Conservation (phyloP, 2,888 invertebrate species). For the Thera obeliscata region DNA sequence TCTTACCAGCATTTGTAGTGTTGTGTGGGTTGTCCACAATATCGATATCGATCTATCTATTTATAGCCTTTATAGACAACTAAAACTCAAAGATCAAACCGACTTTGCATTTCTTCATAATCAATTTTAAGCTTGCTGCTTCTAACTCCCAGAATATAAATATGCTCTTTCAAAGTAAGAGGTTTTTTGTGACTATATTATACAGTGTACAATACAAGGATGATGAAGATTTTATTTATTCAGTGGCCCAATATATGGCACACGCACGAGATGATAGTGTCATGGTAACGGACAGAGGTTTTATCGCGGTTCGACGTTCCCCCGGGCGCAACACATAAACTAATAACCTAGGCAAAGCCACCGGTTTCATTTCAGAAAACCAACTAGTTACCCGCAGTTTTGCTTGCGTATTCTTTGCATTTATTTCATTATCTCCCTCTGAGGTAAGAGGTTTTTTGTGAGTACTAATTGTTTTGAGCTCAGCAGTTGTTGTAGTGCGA, state of each 20-base stretch:
- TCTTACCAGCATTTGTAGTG: too few species aligned
- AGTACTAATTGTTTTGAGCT: not conserved
- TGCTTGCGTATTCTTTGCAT: not conserved
- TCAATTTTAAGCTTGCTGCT: too few species aligned
- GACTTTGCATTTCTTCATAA: too few species aligned
- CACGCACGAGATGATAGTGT: conserved; percentile 32
- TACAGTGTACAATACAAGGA: not conserved
- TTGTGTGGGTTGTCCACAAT: too few species aligned
- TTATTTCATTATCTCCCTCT: not conserved
- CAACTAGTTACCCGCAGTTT: conserved; percentile 2
- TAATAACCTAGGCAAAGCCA: conserved; percentile 25
- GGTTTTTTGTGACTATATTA: not conserved
- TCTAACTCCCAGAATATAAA: too few species aligned
- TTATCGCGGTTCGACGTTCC: conserved; percentile 31
- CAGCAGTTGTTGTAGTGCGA: too few species aligned
- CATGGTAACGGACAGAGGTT: conserved; percentile 33
- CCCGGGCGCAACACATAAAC: conserved; percentile 25
- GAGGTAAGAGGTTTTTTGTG: not conserved
- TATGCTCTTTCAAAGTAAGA: not conserved
- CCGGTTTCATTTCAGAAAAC: conserved; percentile 11
- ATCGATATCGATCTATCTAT: too few species aligned
- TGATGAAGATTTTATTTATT: conserved; percentile 23
- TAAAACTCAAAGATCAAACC: too few species aligned
- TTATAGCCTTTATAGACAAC: too few species aligned
- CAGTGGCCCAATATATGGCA: conserved; percentile 26